These are phyloP conservation scores for Cynodonichthys magdalenae DNA, from an alignment of 2,797 vertebrate species.

Conservation along the genomic window DNA sequence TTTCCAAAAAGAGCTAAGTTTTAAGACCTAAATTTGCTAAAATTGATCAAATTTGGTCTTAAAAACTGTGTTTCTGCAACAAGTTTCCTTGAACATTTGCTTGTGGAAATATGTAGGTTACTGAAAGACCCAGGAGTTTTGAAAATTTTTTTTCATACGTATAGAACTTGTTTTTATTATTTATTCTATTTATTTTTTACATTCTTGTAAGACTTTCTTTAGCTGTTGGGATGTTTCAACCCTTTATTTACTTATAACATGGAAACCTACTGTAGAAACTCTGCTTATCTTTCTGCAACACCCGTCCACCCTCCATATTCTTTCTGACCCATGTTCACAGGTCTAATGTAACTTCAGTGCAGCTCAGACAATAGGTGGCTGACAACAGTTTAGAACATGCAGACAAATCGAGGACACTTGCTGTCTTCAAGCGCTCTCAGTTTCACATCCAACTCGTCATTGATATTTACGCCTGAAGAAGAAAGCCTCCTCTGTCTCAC, in stretches of 20 bases:
- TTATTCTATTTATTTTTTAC: neutral
- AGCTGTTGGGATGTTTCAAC: conserved; percentile 4
- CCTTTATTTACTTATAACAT: conserved; percentile 2
- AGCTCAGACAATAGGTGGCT: conserved; percentile 9
- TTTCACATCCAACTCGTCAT: neutral
- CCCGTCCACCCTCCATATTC: neutral
- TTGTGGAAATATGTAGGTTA: too few species aligned
- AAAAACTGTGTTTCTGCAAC: too few species aligned
- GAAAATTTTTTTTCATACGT: too few species aligned
- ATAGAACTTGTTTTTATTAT: neutral
- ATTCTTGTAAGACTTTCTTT: neutral
- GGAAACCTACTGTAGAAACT: conserved; percentile 19
- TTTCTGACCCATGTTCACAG: conserved; percentile 7
- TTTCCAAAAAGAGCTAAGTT: too few species aligned
- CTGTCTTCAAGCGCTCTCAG: neutral
- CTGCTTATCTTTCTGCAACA: conserved; percentile 3
- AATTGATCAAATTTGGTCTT: too few species aligned
- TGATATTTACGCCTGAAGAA: neutral
- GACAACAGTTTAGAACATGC: conserved; percentile 14
- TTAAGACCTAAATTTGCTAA: neutral
- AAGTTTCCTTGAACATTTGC: too few species aligned
- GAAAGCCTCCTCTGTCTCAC: too few species aligned
- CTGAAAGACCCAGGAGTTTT: too few species aligned
- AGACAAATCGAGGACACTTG: conserved; percentile 2
- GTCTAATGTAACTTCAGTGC: conserved; percentile 13